Percentiles rank a stretch among this genome's conserved stretches.
Evolutionary conservation across 2,113 vertebrate species (phyloP).

Genomic region (Phrynosoma blainvillii): DNA sequence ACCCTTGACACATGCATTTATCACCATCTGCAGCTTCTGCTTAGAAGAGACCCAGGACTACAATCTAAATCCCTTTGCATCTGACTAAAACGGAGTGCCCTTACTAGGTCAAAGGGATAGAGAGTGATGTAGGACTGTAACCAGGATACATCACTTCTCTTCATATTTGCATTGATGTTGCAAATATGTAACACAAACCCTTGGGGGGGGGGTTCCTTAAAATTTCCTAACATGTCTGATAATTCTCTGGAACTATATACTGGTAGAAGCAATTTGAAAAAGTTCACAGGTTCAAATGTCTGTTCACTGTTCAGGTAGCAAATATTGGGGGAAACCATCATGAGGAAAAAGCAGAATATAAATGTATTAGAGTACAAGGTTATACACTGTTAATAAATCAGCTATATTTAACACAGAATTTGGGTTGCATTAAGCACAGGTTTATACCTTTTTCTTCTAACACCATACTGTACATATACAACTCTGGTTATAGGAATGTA

Average conservation of each 20-base stretch:
- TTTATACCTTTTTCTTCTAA: no score
- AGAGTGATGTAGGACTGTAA: neutral
- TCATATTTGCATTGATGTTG: neutral
- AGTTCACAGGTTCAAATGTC: neutral
- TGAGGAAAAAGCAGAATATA: no score
- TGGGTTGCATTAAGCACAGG: no score
- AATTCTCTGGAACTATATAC: neutral
- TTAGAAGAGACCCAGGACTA: constrained; percentile 8
- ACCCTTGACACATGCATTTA: neutral
- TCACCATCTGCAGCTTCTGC: constrained; percentile 34
- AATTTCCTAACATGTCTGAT: neutral
- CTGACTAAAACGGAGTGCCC: neutral
- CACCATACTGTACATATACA: no score
- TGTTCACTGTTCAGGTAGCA: neutral
- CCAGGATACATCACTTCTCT: neutral
- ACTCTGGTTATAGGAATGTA: no score
- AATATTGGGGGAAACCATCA: neutral
- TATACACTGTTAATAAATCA: neutral
- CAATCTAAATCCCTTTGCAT: constrained; percentile 20
- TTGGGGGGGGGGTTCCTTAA: neutral
- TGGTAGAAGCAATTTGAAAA: neutral
- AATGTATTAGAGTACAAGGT: no score
- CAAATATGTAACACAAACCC: constrained; percentile 9
- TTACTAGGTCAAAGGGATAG: neutral
- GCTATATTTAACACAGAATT: no score